Percentiles rank a stretch among this genome's conserved stretches.
phyloP scores from a whole-genome alignment of 2,888 invertebrate species.

The Dione juno region DNA sequence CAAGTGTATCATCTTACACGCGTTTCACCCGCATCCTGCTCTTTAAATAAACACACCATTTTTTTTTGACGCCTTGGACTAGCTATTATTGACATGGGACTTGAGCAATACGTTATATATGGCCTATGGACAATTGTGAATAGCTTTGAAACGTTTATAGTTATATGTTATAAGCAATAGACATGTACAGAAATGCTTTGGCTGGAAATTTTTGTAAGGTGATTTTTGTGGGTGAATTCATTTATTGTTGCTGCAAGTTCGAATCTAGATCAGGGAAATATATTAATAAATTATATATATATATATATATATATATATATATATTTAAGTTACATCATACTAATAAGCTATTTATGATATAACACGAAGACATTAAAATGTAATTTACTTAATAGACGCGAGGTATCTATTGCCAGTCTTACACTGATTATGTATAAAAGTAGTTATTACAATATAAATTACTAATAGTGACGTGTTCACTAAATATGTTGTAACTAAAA shows the following conservation, averaged over 20 bases:
- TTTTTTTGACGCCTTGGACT: conserved; percentile 35
- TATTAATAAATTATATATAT: no score
- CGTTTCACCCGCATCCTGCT: conserved; percentile 61
- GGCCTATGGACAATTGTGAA: background rate
- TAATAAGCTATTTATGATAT: background rate
- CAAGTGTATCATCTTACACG: conserved; percentile 48
- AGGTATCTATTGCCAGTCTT: background rate
- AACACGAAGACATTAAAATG: conserved; percentile 6
- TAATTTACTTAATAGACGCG: conserved; percentile 12
- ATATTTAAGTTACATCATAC: background rate
- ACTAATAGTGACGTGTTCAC: conserved; percentile 12
- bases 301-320: no score
- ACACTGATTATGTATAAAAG: conserved; percentile 19
- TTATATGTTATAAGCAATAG: no score
- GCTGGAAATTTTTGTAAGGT: no score
- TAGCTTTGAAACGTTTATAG: no score
- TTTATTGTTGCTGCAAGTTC: no score
- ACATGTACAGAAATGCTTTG: no score
- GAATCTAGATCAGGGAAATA: no score
- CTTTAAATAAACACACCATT: conserved; percentile 50
- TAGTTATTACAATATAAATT: conserved; percentile 13
- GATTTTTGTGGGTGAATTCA: no score
- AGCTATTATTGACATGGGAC: conserved; percentile 33
- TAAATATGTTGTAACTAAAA: background rate
- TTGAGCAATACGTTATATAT: background rate